Base-by-base conservation (phyloP, 2,888 invertebrate genomes). In the Monopis laevigella region DNA sequence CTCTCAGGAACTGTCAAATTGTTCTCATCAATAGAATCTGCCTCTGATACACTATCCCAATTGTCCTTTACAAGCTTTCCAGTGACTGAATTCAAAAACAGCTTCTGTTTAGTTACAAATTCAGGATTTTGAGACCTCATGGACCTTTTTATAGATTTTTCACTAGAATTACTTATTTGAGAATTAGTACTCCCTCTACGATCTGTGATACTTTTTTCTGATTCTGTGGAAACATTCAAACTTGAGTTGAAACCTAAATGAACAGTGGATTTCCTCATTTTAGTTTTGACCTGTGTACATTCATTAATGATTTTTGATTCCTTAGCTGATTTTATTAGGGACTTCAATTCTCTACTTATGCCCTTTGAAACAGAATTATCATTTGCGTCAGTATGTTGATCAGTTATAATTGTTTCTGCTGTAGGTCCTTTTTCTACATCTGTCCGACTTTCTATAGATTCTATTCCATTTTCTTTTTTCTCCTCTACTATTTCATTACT, bases 221-320 rank as follows among this genome's bases (percentile, higher is more conserved):
- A 53, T 39, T 73, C 69, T 5, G 70, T 52, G 17, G 77, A 58
- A 39, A 59, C 59, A 52, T 81, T 84, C 2, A 66, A 47, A 48
- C 73, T 72, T 41, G 78, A 65, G 46, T 68, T 72, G 16, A 72
- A 64, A 45, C 63, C 65, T 41, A 84, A 85, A 35, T 82, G 66
- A 26, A 55, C 48, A 47, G 75, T 68, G 29, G 82, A 80, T 45
- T 77, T 82, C 44, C 67, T 70, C 17, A 69, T 82, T 51, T 81
- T 82, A 43, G 67, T 78, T 30, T 68, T 75, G n/a, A 85, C 56
- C 46, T 74, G 82, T 11, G 75, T 84, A 55, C 81, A 86, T 58
- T 84, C 83, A 50, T 74, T 82, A 30, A 86, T 78, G 36, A 89
- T 83, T 56, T 88, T 86, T 1, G 88, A 88, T 54, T 88, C 87